Base-by-base conservation (phyloP, 2,888 invertebrate species). In the Pristionchus mayeri region DNA sequence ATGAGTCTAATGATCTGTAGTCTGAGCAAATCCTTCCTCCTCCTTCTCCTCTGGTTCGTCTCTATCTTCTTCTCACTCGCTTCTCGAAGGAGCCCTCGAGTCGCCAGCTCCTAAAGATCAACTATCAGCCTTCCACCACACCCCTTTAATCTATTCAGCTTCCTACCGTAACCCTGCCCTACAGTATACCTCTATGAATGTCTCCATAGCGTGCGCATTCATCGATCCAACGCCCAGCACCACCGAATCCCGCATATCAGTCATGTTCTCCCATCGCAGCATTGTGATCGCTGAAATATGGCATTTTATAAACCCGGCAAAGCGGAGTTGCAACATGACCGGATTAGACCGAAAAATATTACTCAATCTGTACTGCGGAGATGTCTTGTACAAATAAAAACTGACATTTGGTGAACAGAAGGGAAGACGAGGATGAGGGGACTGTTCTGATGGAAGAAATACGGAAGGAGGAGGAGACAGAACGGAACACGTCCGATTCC, bases 181-280 rank as follows among this genome's bases (percentile, higher is more conserved):
- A 71, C 71, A 40, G 71, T 71, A 54, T 54, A 71, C 71, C 92
- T 99, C 99, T 95, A 98, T 96, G 86, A 99, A 94, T 94, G 98
- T 98, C 97, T 97, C 97, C 87, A 98, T 95, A 13, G 98, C 97
- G 89, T 96, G 96, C 27, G 97, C 96, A 94, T 98, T 99, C 92
- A 97, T 96, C 94, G 97, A 96, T 82, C 98, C 98, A 87, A 98
- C 88, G 9, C 89, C 88, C 89, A 96, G 95, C 21, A 98, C 96
- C 9, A 97, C 97, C 0, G 97, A 96, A 94, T 98, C 98, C 86
- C 98, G 94, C 87, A 99, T 97, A 93, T 99, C 98, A 1, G 95
- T 95, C 84, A 96, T 96, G 83, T 91, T 89, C 93, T 99, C 99
- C 94, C 97, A 98, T 84, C 97, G 95, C 84, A 98, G 95, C 89